phyloP scores from a whole-genome alignment of 2,888 invertebrate species.

The Drosophila affinis region DNA sequence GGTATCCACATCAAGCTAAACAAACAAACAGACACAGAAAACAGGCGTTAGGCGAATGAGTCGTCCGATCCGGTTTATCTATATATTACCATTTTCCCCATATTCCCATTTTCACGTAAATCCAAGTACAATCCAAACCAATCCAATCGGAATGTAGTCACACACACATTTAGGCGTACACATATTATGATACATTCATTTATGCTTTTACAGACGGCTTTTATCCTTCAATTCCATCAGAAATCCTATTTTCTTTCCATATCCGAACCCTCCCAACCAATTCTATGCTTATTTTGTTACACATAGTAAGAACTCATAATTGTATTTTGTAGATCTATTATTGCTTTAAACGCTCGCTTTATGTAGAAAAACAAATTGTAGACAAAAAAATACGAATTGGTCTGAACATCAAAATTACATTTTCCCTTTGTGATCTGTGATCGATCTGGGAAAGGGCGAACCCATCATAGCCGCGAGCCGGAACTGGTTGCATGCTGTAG shows the following conservation, averaged over 20 bases:
- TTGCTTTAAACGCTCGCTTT: conserved; percentile 38
- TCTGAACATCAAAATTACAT: conserved; percentile 12
- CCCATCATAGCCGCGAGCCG: neutral
- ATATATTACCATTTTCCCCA: conserved; percentile 9
- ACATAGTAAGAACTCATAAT: neutral
- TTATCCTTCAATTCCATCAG: neutral
- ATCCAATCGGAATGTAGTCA: conserved; percentile 31
- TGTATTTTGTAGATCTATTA: conserved; percentile 26
- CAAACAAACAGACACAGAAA: conserved; percentile 20
- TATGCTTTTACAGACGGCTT: conserved; percentile 4
- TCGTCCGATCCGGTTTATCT: conserved; percentile 13
- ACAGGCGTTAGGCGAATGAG: conserved; percentile 42
- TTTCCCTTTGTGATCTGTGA: neutral
- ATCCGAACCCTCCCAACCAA: neutral
- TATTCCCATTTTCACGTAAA: conserved; percentile 14
- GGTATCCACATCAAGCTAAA: conserved; percentile 77
- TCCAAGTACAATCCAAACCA: neutral
- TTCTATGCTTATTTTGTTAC: neutral
- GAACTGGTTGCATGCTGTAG: conserved; percentile 43
- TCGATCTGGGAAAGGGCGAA: conserved; percentile 1
- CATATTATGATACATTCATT: conserved; percentile 8
- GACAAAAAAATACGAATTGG: conserved; percentile 2
- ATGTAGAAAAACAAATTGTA: conserved; percentile 13
- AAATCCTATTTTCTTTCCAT: neutral
- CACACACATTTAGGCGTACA: conserved; percentile 18